Evolutionary conservation across 2,888 invertebrate genomes (phyloP), one percentile per base, ranked within the genome.

Genomic region (Deilephila elpenor): DNA sequence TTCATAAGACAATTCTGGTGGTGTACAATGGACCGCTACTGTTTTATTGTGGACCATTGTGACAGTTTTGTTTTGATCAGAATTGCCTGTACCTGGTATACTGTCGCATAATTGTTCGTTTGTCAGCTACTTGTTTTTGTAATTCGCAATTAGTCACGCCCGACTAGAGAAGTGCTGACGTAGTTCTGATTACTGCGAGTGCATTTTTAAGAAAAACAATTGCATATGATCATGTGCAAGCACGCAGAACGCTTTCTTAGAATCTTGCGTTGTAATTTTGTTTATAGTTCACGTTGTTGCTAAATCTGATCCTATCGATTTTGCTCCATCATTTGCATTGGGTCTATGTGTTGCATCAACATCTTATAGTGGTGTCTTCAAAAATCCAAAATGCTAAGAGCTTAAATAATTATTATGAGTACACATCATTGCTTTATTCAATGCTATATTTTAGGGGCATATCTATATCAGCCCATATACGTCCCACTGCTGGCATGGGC

Each of bases 1-100:
- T 90, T 88, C 84, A 85, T 81, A 78, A 78, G 75, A 84, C 82
- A 83, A 84, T 79, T 77, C 77, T 71, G n/a, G 73, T 60, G 20
- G 53, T 44, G 51, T 19, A 74, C 74, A 74, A 74, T 71, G 53
- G 29, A 0, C 70, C 59, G 84, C 85, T 86, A 83, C 86, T 73
- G 75, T 67, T 20, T 73, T 61, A 77, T 78, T 79, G 78, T 79
- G 32, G 67, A 72, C 62, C 62, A 70, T 74, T 74, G 74, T 74
- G 7, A 74, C 75, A 75, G 34, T 51, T 20, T n/a, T 67, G 72
- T 73, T 70, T 70, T 70, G 60, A 73, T 59, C 25, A 34, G n/a
- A 72, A 56, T 20, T 59, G 20, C 25, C 25, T 29, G 32, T 72
- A 72, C 72, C 72, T 59, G 59, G 37, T 34, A 37, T 25, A 59